Evolutionary conservation across 2,113 vertebrate genomes (phyloP).

Genomic region (Cryptomyrus ogoouensis): DNA sequence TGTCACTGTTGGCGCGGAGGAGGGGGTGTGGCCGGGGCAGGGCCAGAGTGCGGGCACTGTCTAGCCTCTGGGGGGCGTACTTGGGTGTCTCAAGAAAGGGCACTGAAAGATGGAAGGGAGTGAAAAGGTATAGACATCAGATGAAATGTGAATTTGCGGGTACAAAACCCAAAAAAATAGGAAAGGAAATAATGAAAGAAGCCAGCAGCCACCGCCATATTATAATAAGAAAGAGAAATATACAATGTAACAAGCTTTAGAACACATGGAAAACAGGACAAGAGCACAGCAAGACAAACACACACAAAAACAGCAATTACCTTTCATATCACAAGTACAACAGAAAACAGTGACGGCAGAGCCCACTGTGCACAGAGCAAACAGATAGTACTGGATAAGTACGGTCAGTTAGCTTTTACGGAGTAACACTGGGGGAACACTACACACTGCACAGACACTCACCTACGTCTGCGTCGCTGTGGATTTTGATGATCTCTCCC

Average conservation of each 20-base stretch:
- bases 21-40: slow-evolving; percentile 61
- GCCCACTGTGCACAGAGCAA: neutral
- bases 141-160: neutral
- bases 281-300: neutral
- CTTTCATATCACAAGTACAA: neutral
- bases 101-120: slow-evolving; percentile 49
- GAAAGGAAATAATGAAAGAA: neutral
- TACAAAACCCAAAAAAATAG: neutral
- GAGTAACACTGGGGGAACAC: neutral
- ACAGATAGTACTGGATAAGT: neutral
- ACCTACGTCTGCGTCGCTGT: slow-evolving; percentile 79
- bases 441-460: slow-evolving; percentile 39
- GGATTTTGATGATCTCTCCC: slow-evolving; percentile 84
- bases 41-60: slow-evolving; percentile 60
- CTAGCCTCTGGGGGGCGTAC: slow-evolving; percentile 68
- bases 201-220: neutral
- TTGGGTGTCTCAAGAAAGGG: slow-evolving; percentile 84
- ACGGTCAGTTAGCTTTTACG: neutral
- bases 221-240: neutral
- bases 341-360: neutral
- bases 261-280: neutral
- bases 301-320: neutral
- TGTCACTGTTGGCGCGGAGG: slow-evolving; percentile 82
- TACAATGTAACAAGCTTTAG: neutral
- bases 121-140: neutral